Evolutionary conservation across 2,113 vertebrate genomes (phyloP).

Genomic region (Ia io): DNA sequence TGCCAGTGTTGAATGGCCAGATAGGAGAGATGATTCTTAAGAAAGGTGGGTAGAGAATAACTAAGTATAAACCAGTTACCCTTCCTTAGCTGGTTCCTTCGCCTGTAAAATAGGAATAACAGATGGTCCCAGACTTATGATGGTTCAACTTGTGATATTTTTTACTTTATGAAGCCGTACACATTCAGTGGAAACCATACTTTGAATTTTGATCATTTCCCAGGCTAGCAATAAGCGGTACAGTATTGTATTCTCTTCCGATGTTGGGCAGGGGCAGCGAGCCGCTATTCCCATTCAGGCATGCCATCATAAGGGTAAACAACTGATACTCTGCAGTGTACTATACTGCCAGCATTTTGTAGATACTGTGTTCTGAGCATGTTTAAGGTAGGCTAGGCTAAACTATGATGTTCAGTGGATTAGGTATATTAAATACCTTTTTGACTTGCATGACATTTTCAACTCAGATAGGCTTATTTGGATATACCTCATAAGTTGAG

Average conservation of each 20-base stretch:
- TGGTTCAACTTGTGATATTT: not conserved
- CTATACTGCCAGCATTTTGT: not conserved
- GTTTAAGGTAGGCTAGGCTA: not conserved
- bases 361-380: not conserved
- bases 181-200: not conserved
- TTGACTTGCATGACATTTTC: not conserved
- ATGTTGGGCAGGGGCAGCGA: not conserved
- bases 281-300: not conserved
- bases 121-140: not conserved
- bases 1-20: not conserved
- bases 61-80: not conserved
- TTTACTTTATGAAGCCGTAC: not conserved
- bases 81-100: not conserved
- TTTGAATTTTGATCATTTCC: not conserved
- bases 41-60: not conserved
- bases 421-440: not conserved
- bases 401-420: not conserved
- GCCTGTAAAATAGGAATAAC: not conserved
- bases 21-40: not conserved
- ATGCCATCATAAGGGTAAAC: not conserved
- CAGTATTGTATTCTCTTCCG: not conserved
- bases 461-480: too few relatives aligned
- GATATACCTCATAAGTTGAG: not conserved
- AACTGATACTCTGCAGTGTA: not conserved
- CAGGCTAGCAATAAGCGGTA: not conserved